Percentiles rank a stretch among this genome's conserved stretches.
Evolutionary conservation across 2,888 invertebrate genomes (phyloP).

Genomic region (Atrina japonica): DNA sequence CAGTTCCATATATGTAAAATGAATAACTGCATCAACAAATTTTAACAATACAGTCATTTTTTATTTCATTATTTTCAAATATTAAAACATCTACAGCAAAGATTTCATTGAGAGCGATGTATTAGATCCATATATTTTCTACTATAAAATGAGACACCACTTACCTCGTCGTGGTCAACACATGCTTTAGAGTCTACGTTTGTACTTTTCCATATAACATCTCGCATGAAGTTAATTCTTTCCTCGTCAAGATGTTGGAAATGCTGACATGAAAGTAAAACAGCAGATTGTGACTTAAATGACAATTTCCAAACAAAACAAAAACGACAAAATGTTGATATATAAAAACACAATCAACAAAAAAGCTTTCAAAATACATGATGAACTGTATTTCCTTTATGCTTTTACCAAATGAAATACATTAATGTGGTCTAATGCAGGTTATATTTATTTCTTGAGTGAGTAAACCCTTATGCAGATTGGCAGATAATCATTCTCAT

Average conservation of each 20-base stretch:
- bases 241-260: slow-evolving; percentile 60
- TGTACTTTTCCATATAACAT: slow-evolving; percentile 61
- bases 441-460: too few species aligned
- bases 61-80: background rate
- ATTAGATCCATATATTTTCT: background rate
- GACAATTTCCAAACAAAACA: background rate
- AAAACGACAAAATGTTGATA: background rate
- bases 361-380: too few species aligned
- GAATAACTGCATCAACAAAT: too few species aligned
- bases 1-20: too few species aligned
- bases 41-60: background rate
- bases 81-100: too few species aligned
- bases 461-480: too few species aligned
- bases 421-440: too few species aligned
- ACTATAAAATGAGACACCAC: background rate
- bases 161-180: slow-evolving; percentile 64
- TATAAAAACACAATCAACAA: too few species aligned
- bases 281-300: background rate
- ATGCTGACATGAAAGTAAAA: slow-evolving; percentile 38
- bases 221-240: slow-evolving; percentile 55
- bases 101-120: too few species aligned
- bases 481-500: too few species aligned
- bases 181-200: slow-evolving; percentile 63
- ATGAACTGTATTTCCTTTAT: too few species aligned
- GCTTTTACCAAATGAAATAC: too few species aligned